Evolutionary conservation across 2,888 invertebrate species (phyloP).

Genomic region (Shargacucullia verbasci): DNA sequence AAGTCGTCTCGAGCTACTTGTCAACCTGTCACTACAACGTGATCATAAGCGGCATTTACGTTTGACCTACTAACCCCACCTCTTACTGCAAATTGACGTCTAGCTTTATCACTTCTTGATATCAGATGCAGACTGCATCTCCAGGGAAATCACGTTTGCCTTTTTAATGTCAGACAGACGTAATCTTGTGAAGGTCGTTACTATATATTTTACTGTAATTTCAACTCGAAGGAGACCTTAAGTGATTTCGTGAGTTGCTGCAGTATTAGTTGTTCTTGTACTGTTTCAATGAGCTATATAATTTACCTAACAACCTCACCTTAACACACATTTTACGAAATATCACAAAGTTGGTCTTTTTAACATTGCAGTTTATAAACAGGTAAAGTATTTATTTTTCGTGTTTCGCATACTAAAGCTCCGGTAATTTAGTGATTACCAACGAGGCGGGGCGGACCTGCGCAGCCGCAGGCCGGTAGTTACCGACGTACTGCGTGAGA

Average conservation of each 20-base stretch:
- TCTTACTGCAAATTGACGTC: too few relatives aligned
- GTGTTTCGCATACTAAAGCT: slow-evolving; percentile 70
- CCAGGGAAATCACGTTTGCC: too few relatives aligned
- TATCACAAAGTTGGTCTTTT: slow-evolving; percentile 65
- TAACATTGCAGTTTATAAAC: slow-evolving; percentile 48
- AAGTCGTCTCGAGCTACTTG: too few relatives aligned
- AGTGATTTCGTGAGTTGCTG: not conserved
- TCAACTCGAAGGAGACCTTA: not conserved
- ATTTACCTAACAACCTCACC: slow-evolving; percentile 23
- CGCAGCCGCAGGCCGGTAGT: slow-evolving; percentile 61
- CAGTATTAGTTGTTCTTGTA: not conserved
- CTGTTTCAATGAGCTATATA: not conserved
- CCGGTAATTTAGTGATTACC: slow-evolving; percentile 84
- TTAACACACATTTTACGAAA: slow-evolving; percentile 58
- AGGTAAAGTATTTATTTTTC: slow-evolving; percentile 82
- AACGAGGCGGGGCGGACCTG: slow-evolving; percentile 62
- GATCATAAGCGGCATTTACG: too few relatives aligned
- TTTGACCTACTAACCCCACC: too few relatives aligned
- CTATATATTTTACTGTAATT: too few relatives aligned
- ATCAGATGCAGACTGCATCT: too few relatives aligned
- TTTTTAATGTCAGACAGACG: too few relatives aligned
- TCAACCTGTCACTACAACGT: too few relatives aligned
- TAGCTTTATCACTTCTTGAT: too few relatives aligned
- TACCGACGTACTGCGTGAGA: slow-evolving; percentile 47
- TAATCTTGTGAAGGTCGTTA: too few relatives aligned